phyloP scores from a whole-genome alignment of 37 sponge, comb jelly and placozoan genomes.

The Mnemiopsis leidyi region DNA sequence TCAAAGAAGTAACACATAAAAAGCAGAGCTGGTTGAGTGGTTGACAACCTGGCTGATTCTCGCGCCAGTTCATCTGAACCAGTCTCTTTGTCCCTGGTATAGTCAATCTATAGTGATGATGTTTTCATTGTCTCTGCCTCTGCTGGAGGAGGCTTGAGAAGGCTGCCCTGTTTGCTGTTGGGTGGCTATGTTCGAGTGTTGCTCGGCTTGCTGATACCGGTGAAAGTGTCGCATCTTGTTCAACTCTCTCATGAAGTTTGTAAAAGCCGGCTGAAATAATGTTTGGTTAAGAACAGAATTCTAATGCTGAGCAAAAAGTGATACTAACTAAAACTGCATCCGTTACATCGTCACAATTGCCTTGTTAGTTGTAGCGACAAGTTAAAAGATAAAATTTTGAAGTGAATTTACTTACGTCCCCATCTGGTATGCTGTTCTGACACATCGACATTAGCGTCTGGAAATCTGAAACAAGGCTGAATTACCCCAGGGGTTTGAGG shows the following conservation, averaged over 20 bases:
- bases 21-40: too few species aligned
- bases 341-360: too few species aligned
- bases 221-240: conserved; percentile 63
- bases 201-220: too few species aligned
- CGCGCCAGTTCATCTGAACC: too few species aligned
- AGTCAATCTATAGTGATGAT: conserved; percentile 50
- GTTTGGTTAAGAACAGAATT: not conserved
- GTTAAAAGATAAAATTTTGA: too few species aligned
- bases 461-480: conserved; percentile 21
- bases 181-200: not conserved
- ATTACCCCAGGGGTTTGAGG: too few species aligned
- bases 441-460: conserved; percentile 47
- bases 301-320: too few species aligned
- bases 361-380: too few species aligned
- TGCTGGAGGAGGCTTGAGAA: not conserved
- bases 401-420: conserved; percentile 13
- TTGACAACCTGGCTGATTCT: too few species aligned
- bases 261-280: conserved; percentile 56
- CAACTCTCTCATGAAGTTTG: conserved; percentile 58
- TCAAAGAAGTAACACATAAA: too few species aligned
- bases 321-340: too few species aligned
- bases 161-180: not conserved
- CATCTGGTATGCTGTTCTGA: conserved; percentile 25
- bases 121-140: not conserved
- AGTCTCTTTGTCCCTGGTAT: not conserved